Percentiles rank a stretch among this genome's conserved stretches.
phyloP scores from a whole-genome alignment of 2,888 invertebrate species.

The Eilema griseolum region DNA sequence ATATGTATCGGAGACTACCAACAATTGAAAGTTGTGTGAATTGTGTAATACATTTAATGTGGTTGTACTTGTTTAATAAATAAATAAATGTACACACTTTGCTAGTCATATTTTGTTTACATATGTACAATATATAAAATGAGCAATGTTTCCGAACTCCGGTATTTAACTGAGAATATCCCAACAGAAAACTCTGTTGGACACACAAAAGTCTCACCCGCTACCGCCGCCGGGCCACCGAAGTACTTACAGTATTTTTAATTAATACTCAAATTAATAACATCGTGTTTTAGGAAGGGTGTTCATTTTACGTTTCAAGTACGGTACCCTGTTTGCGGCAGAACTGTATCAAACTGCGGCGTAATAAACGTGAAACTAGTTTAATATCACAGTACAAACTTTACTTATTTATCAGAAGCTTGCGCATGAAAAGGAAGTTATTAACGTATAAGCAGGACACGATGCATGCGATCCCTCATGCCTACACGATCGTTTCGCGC shows the following conservation, averaged over 20 bases:
- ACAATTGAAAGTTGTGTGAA: too few relatives aligned
- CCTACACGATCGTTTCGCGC: conserved; percentile 27
- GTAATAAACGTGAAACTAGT: conserved; percentile 34
- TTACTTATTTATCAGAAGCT: conserved; percentile 42
- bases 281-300: conserved; percentile 8
- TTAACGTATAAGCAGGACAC: conserved; percentile 47
- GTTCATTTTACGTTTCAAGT: conserved; percentile 14
- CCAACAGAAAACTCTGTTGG: not conserved
- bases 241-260: conserved; percentile 3
- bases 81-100: not conserved
- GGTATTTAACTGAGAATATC: not conserved
- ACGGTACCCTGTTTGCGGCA: conserved; percentile 13
- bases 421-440: conserved; percentile 42
- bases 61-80: too few relatives aligned
- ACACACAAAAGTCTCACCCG: not conserved
- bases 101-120: too few relatives aligned
- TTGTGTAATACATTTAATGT: too few relatives aligned
- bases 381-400: conserved; percentile 40
- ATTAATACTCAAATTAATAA: conserved; percentile 3
- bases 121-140: not conserved
- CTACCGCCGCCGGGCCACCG: not conserved
- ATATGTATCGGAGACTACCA: too few relatives aligned
- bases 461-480: conserved; percentile 44
- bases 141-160: not conserved
- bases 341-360: conserved; percentile 22